Evolutionary conservation across 2,888 invertebrate species (phyloP), one percentile per base, ranked within the genome.

Genomic region (Andricus curvator): DNA sequence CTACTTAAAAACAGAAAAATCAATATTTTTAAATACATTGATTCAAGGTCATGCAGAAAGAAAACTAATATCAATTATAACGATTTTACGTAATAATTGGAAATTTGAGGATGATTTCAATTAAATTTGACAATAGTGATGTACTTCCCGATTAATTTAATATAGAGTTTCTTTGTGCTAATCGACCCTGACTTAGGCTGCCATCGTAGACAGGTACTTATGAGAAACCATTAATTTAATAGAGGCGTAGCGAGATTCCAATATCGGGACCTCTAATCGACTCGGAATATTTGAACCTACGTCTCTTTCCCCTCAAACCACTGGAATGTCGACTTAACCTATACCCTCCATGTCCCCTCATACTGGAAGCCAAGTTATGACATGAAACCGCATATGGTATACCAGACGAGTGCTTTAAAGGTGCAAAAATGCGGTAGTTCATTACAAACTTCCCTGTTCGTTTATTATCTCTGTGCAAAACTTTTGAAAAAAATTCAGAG

Each of bases 141-240:
- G 4, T 22, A 60, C 11, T 60, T 22, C 60, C 22, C 13, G 60
- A 60, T 60, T 60, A 60, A 60, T 13, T 60, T 3, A 60, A 60
- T 60, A 60, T 60, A 60, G 22, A 60, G n/a, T 51, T 56, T 29
- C 56, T 74, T 74, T 29, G 33, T 56, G 29, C 33, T 74, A 70
- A 51, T 60, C 37, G 56, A 56, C 33, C 29, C 29, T 25, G 25
- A 74, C 48, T 74, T 74, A 25, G 29, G 70, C 48, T 48, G 70
- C 17, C 60, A 15, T 80, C 70, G 78, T 48, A 44, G 65, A 77
- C 44, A 81, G 81, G 74, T 84, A 84, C 85, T 85, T 83, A 78
- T 84, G 86, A 85, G 81, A 83, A 82, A 77, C 85, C 86, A 91
- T 91, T 90, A 89, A 90, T 90, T 90, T 88, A 88, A 89, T 90